Evolutionary conservation across 2,113 vertebrate genomes (phyloP).

Genomic region (Nothobranchius kuhntae): DNA sequence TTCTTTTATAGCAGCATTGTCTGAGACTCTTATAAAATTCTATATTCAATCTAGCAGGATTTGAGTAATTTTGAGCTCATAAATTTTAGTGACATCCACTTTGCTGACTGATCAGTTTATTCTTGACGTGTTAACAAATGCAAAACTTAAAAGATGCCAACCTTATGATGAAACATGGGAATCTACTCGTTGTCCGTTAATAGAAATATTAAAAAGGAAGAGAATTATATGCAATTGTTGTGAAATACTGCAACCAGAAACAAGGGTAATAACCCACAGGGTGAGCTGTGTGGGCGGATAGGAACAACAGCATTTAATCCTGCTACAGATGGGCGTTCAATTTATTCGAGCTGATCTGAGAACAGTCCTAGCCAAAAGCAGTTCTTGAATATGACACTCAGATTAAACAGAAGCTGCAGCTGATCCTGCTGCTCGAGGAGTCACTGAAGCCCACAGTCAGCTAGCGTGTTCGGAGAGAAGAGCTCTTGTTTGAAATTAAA

Average conservation of each 20-base stretch:
- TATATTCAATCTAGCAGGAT: no score
- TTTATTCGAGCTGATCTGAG: conserved; percentile 56
- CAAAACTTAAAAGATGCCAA: no score
- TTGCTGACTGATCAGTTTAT: no score
- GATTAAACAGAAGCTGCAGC: conserved; percentile 44
- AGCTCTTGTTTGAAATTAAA: conserved; percentile 7
- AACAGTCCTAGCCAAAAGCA: conserved; percentile 41
- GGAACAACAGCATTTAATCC: conserved; percentile 31
- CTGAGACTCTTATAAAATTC: no score
- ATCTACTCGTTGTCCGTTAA: not conserved
- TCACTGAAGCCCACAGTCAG: not conserved
- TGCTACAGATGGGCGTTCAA: conserved; percentile 29
- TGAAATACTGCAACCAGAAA: not conserved
- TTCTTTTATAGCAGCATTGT: no score
- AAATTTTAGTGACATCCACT: no score
- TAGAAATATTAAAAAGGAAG: not conserved
- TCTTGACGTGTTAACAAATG: no score
- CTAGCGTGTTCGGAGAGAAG: conserved; percentile 7
- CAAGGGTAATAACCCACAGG: conserved; percentile 8
- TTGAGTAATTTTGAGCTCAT: no score
- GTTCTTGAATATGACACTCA: conserved; percentile 36
- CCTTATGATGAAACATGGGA: not conserved
- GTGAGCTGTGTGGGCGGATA: conserved; percentile 22
- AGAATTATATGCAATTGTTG: no score
- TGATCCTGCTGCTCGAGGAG: conserved; percentile 1